Base-by-base conservation (phyloP, 2,888 invertebrate genomes). In the Drosophila emarginata region DNA sequence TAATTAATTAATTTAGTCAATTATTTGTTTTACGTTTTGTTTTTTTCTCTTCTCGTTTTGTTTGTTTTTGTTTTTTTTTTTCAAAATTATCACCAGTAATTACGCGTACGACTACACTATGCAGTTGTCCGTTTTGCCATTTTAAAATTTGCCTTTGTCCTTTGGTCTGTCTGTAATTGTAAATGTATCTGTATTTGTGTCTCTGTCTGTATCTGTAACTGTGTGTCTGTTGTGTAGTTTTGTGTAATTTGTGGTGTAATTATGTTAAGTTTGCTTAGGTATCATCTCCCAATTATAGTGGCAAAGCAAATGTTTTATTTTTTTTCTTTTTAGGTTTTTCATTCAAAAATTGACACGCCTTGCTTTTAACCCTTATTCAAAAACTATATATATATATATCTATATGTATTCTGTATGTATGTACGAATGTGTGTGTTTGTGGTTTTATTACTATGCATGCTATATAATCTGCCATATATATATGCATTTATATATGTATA, bases 41-140 rank as follows among this genome's bases (percentile, higher is more conserved):
- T 45, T 18, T 11, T 11, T 18, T 21, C 3, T 18, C 3, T 84
- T 87, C 79, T 85, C 80, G 5, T 21, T 11, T 11, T 11, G 82
- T 87, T 82, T 85, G 58, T 18, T 18, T 45, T 45, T 18, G 0
- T 18, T 45, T 45, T 18, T 11, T 84, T 87, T 82, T 85, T 80
- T 73, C 78, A 84, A 86, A 89, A 89, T 90, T 90, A 90, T 90
- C 91, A 90, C 91, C 91, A 90, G 91, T 90, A 86, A 87, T 87
- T 90, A 89, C 83, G 88, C 88, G 72, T 85, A 85, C 89, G 85
- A 90, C 90, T 91, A 89, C 87, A 89, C 89, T 83, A 80, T 82
- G 80, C 78, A 81, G 80, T 83, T 87, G 78, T 87, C 86, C 87
- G 60, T 80, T 66, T 67, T 65, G 18, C 54, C 45, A 45, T 74